A percentile compares a stretch with the other conserved stretches of the same genome.
These are phyloP conservation scores for Auanema sp. DNA, from an alignment of 2,888 invertebrate species.

Conservation along the genomic window DNA sequence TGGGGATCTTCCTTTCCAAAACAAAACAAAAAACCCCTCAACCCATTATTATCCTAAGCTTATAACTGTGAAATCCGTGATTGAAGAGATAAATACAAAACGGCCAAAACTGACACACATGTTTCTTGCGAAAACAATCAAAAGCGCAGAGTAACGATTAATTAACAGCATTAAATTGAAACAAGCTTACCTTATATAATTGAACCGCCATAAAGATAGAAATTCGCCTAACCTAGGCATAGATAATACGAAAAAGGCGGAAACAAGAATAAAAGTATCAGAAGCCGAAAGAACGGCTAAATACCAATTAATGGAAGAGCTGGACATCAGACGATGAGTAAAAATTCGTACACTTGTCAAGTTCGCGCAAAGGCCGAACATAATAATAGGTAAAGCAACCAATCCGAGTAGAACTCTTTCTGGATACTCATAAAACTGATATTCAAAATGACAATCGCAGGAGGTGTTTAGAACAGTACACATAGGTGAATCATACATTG, in stretches of 20 bases:
- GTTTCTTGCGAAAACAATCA: too few species aligned
- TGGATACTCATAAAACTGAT: slow-evolving; percentile 48
- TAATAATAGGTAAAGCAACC: slow-evolving; percentile 50
- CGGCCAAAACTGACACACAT: too few species aligned
- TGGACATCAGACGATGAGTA: slow-evolving; percentile 53
- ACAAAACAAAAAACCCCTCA: too few species aligned
- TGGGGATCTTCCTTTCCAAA: too few species aligned
- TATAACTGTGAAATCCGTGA: too few species aligned
- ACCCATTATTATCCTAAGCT: too few species aligned
- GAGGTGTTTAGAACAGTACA: slow-evolving; percentile 44
- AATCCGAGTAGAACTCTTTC: slow-evolving; percentile 50
- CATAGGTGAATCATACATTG: background rate
- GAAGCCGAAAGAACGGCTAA: slow-evolving; percentile 53
- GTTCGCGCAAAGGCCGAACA: slow-evolving; percentile 53
- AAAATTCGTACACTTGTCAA: slow-evolving; percentile 54
- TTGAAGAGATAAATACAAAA: too few species aligned
- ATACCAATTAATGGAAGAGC: slow-evolving; percentile 59
- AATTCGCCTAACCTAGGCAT: slow-evolving; percentile 57
- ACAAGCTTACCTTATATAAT: slow-evolving; percentile 47
- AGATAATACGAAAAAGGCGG: slow-evolving; percentile 58
- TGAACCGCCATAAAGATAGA: slow-evolving; percentile 48
- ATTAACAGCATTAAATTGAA: background rate
- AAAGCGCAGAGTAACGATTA: background rate
- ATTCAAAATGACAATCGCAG: slow-evolving; percentile 52
- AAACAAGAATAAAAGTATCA: slow-evolving; percentile 54